Evolutionary conservation across 2,888 invertebrate species (phyloP), one percentile per base, ranked within the genome.

Genomic region (Cheilosia vernalis): DNA sequence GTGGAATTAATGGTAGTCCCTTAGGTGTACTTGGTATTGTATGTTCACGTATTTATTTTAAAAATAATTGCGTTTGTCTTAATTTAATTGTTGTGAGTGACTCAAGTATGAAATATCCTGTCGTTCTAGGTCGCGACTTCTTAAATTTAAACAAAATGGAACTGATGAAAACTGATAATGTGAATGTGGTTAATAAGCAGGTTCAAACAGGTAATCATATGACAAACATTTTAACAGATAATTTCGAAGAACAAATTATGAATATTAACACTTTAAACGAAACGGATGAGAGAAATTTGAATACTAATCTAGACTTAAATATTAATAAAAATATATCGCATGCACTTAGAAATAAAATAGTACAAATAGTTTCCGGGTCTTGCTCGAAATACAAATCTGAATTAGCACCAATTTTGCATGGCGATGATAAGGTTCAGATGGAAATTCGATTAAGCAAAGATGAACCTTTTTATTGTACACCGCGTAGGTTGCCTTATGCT

Each of bases 241-340:
- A 42, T 40, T 69, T 69, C 47, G 69, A 69, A 30, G 24, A 51
- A n/a, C 51, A 64, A 55, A 44, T 63, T 55, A 33, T 55, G 37
- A 51, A 49, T n/a, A 37, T 47, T 10, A 27, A 55, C 3, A 55
- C 42, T 19, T 55, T 24, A 24, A 40, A 37, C 49, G 49, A 51
- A 53, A 27, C 19, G 4, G 33, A 44, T 40, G 13, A 49, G 27
- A 51, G 37, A 37, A 64, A 9, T 61, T 44, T 61, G 42, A 61
- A 44, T 44, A 27, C 44, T 0, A 30, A 17, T 10, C 24, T 40
- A 42, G 30, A 47, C 5, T 15, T 49, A 13, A 37, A 37, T 37
- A 51, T 64, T 2, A 37, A 53, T 30, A 5, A 42, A 30, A 67
- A 55, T 37, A 21, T 40, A 9, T 17, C n/a, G 27, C 33, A 33